Evolutionary conservation across 2,888 invertebrate species (phyloP).

Genomic region (Luperina nickerlii): DNA sequence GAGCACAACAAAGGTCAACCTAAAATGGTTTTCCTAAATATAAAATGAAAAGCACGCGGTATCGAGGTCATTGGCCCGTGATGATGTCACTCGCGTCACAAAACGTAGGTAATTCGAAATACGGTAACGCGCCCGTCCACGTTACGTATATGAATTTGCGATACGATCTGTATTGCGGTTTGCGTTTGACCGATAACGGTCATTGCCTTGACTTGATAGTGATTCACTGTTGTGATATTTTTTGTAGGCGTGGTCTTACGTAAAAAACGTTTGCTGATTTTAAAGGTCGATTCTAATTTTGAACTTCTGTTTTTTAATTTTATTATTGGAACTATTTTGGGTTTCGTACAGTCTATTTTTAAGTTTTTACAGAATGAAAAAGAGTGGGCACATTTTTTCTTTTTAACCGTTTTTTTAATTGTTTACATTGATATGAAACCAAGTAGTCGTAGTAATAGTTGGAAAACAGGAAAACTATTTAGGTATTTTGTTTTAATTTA

Average conservation of each 20-base stretch:
- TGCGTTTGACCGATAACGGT: constrained; percentile 75
- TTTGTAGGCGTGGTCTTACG: constrained; percentile 44
- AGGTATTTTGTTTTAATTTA: neutral
- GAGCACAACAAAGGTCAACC: constrained; percentile 51
- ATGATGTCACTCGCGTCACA: constrained; percentile 67
- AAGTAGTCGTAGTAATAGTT: neutral
- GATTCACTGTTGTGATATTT: constrained; percentile 60
- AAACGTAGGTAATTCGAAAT: constrained; percentile 61
- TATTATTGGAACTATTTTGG: neutral
- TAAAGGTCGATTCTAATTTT: constrained; percentile 4
- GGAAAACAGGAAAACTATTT: neutral
- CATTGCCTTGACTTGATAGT: constrained; percentile 71
- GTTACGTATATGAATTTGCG: constrained; percentile 66
- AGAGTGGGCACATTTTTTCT: neutral
- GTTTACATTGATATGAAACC: no score
- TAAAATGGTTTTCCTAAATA: constrained; percentile 64
- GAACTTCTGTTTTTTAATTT: neutral
- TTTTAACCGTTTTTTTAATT: neutral
- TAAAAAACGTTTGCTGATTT: constrained; percentile 30
- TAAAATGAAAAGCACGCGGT: constrained; percentile 65
- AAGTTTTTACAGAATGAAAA: neutral
- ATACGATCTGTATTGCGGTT: constrained; percentile 69
- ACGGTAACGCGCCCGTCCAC: constrained; percentile 60
- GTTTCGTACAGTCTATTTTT: neutral
- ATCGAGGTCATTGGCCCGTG: constrained; percentile 67